Evolutionary conservation across 2,797 vertebrate genomes (phyloP).

Genomic region (Lateolabrax maculatus): DNA sequence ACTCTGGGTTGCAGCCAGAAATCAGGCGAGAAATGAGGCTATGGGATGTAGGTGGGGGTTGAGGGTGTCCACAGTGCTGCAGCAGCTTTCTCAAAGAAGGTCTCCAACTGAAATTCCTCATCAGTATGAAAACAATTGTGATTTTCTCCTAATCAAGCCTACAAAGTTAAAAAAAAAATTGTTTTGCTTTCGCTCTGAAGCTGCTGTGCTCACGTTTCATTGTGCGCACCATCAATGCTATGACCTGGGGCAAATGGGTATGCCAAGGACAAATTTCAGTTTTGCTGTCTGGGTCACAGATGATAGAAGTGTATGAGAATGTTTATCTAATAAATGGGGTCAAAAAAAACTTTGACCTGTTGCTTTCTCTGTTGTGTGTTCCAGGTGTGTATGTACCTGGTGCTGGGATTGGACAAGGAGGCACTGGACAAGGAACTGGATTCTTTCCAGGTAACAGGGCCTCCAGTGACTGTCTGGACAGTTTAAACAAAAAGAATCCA

Average conservation of each 20-base stretch:
- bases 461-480: conserved; percentile 39
- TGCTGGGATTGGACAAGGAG: conserved; percentile 74
- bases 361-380: conserved; percentile 60
- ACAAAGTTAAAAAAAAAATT: conserved; percentile 18
- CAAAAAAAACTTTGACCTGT: too few species aligned
- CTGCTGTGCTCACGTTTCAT: conserved; percentile 48
- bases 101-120: conserved; percentile 75
- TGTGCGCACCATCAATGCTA: conserved; percentile 26
- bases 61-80: conserved; percentile 37
- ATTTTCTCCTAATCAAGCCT: conserved; percentile 61
- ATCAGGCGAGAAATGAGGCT: conserved; percentile 53
- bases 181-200: conserved; percentile 30
- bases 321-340: conserved; percentile 64
- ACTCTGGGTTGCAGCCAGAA: conserved; percentile 61
- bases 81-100: conserved; percentile 43
- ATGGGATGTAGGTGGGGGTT: conserved; percentile 51
- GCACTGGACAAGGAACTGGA: conserved; percentile 70
- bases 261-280: conserved; percentile 47
- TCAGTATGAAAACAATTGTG: conserved; percentile 71
- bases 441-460: conserved; percentile 82
- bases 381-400: conserved; percentile 85
- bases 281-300: conserved; percentile 58
- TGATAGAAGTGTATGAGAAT: conserved; percentile 62
- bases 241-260: conserved; percentile 46
- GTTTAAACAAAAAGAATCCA: conserved; percentile 36